Conservation (phyloP, 2,113 vertebrate genomes). For the Mesitornis unicolor region DNA sequence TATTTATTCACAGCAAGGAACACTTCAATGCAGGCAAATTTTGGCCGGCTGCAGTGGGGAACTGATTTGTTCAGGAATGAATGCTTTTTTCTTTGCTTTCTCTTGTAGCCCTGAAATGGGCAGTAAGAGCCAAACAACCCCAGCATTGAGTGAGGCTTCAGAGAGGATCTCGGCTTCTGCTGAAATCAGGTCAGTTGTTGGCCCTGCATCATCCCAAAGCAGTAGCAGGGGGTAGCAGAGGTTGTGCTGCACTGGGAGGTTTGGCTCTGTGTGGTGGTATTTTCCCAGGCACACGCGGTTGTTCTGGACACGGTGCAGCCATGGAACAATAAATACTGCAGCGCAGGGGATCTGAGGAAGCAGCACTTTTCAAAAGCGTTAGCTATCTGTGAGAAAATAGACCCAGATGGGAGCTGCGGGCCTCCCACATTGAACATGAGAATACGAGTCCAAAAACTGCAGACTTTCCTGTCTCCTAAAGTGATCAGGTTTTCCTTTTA, state of each 20-base stretch:
- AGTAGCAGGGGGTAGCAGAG: fast-evolving
- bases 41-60: neutral
- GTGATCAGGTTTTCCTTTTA: neutral
- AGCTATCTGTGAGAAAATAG: neutral
- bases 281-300: neutral
- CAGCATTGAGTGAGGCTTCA: neutral
- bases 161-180: neutral
- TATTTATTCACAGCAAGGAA: neutral
- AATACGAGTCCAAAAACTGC: neutral
- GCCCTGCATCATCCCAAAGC: neutral
- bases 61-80: neutral
- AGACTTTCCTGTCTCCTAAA: neutral
- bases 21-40: neutral
- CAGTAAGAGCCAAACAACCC: neutral
- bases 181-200: slow-evolving; percentile 9
- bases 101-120: neutral
- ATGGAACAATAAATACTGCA: neutral
- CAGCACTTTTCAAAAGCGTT: neutral
- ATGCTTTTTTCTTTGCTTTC: neutral
- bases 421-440: neutral
- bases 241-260: neutral
- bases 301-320: neutral
- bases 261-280: neutral
- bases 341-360: neutral
- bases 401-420: neutral